These are phyloP conservation scores for Melieria omissa DNA, from an alignment of 2,888 invertebrate species.

Conservation along the genomic window DNA sequence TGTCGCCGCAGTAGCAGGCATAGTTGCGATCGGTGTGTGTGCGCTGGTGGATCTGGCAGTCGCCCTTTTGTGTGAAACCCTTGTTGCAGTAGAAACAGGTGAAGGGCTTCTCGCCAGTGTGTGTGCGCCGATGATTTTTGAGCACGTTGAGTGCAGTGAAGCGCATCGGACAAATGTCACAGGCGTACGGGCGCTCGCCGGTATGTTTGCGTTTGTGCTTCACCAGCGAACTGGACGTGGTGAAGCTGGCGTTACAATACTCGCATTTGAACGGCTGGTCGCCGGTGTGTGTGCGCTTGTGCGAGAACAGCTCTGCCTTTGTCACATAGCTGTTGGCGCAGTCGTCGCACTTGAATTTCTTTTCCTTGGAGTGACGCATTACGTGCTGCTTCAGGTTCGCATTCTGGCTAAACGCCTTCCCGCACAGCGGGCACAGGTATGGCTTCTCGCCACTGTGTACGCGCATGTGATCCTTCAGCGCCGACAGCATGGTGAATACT, in stretches of 20 bases:
- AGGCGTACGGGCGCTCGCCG: conserved; percentile 71
- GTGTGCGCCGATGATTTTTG: conserved; percentile 71
- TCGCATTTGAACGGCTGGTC: conserved; percentile 73
- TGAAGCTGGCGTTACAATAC: conserved; percentile 70
- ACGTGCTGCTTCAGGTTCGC: conserved; percentile 72
- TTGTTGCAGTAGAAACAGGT: conserved; percentile 70
- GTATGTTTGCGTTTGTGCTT: conserved; percentile 72
- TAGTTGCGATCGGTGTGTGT: conserved; percentile 68
- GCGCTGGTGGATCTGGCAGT: conserved; percentile 70
- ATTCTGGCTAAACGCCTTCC: conserved; percentile 72
- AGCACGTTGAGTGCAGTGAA: conserved; percentile 71
- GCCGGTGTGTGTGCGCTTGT: conserved; percentile 71
- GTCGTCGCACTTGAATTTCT: conserved; percentile 63
- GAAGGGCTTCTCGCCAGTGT: conserved; percentile 72
- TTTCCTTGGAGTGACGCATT: conserved; percentile 70
- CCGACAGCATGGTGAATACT: conserved; percentile 70
- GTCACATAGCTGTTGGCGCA: conserved; percentile 69
- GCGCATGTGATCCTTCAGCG: conserved; percentile 71
- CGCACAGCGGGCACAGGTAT: conserved; percentile 70
- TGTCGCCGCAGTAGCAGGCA: conserved; percentile 67
- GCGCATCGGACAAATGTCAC: conserved; percentile 71
- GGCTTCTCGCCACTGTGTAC: conserved; percentile 73
- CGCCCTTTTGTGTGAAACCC: conserved; percentile 72
- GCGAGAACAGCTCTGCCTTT: conserved; percentile 70
- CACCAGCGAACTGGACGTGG: conserved; percentile 71